These are phyloP conservation scores for Natrix natrix DNA, from an alignment of 2,797 vertebrate genomes.

Conservation along the genomic window DNA sequence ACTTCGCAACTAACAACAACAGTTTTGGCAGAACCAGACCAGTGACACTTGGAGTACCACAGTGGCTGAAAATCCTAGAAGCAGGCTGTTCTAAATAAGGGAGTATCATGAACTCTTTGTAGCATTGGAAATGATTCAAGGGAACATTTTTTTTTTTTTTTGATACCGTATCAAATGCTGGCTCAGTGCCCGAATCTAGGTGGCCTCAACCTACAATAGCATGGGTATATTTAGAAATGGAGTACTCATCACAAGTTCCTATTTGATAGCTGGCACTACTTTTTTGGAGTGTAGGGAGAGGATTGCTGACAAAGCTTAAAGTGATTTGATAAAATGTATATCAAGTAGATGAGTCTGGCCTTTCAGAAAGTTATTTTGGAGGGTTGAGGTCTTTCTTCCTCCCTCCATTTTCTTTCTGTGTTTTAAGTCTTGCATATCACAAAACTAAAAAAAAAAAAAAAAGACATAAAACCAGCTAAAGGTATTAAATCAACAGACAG, in stretches of 20 bases:
- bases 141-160: neutral
- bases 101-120: neutral
- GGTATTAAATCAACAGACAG: neutral
- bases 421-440: neutral
- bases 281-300: neutral
- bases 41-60: neutral
- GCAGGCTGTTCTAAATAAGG: neutral
- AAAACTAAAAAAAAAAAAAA: neutral
- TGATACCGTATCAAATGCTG: neutral
- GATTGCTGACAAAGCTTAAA: neutral
- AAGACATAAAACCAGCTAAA: neutral
- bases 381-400: neutral
- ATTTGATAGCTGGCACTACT: neutral
- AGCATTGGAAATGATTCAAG: neutral
- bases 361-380: neutral
- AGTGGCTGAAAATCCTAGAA: neutral
- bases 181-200: neutral
- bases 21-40: neutral
- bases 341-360: neutral
- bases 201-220: neutral
- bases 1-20: no score
- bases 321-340: neutral
- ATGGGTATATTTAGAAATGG: neutral
- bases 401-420: neutral
- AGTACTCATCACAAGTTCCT: neutral